Evolutionary conservation across 2,888 invertebrate genomes (phyloP), one percentile per base, ranked within the genome.

Genomic region (Callimorpha dominula): DNA sequence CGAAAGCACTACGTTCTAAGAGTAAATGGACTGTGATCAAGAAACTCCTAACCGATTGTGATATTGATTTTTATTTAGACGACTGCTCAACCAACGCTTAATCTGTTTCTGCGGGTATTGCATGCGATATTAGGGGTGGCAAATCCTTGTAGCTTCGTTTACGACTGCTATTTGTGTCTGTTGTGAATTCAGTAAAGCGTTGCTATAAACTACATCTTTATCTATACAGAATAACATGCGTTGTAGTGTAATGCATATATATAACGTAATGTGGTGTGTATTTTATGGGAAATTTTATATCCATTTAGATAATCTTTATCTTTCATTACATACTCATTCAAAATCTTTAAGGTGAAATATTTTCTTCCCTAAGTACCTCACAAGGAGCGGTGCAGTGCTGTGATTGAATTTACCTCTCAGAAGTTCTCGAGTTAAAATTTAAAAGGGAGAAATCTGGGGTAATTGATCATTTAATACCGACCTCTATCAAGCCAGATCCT

Each of bases 21-120:
- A 92, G 93, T 92, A 95, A 95, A 95, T 95, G 95, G 95, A 93
- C 94, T 95, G 95, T 94, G 89, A 94, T 91, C 88, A 91, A 90
- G 92, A 91, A 93, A 93, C 91, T 92, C 91, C 82, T 87, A 90
- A 93, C 90, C 91, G 90, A 93, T 93, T 93, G 88, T 87, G 91
- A 93, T 94, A 95, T 95, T 92, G 94, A 94, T 94, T 95, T 94
- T 94, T 95, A 94, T 94, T 94, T 93, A 92, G 88, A 87, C 84
- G 86, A 89, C 90, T 88, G 85, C 88, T 86, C 84, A 83, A 78
- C 72, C 78, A 78, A 76, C 78, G 84, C 80, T 86, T 91, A 88
- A 90, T 91, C 88, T 86, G 80, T 85, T 84, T 87, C 87, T 86
- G 80, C 73, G 82, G 84, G 85, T 85, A 86, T 84, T 85, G 60